Conservation (phyloP, 92 coral and sea anemone species). For the Parazoanthus swiftii region DNA sequence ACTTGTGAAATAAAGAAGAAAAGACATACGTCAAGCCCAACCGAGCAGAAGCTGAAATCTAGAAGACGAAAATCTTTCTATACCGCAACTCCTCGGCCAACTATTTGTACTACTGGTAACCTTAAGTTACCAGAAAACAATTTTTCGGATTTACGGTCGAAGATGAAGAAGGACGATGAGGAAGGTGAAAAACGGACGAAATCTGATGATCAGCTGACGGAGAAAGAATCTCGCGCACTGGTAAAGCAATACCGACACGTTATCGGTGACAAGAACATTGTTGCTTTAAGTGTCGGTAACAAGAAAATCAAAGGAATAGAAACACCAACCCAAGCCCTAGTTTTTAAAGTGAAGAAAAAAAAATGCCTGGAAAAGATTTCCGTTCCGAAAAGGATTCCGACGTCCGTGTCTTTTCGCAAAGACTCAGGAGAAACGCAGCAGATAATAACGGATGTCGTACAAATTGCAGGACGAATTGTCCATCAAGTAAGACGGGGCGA, state of each 20-base stretch:
- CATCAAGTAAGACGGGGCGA: background rate
- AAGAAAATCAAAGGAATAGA: background rate
- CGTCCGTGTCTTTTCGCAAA: background rate
- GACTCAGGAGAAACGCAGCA: background rate
- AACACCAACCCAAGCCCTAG: background rate
- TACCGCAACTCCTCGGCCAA: no score
- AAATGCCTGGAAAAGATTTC: background rate
- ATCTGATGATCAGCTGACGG: background rate
- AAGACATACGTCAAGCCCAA: no score
- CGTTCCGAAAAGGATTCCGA: background rate
- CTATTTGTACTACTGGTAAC: no score
- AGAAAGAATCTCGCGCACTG: slow-evolving; percentile 7
- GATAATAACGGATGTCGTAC: slow-evolving; percentile 10
- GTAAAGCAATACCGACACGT: background rate
- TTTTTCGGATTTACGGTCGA: no score
- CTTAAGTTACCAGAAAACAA: no score
- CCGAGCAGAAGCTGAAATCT: no score
- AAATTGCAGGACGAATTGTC: slow-evolving; percentile 1
- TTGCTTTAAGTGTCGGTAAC: background rate
- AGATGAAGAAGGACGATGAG: no score
- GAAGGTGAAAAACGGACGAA: no score
- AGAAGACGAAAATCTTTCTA: no score
- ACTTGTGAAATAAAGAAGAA: no score
- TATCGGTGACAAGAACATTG: slow-evolving; percentile 4
- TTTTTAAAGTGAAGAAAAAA: slow-evolving; percentile 11